A percentile compares a stretch with the other conserved stretches of the same genome.
Conservation (phyloP, 2,888 invertebrate species). For the Rhingia campestris region DNA sequence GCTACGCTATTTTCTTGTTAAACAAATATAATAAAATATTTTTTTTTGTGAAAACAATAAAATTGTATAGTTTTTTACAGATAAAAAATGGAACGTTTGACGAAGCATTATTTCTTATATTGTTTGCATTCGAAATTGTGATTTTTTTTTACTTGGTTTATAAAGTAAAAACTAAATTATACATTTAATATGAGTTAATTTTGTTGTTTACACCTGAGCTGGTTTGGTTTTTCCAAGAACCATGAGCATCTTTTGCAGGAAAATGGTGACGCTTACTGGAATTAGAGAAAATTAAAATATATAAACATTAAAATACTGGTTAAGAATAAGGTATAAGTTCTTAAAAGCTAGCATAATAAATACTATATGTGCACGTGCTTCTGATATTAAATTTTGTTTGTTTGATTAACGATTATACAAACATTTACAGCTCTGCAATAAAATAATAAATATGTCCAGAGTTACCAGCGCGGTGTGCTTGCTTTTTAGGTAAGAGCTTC, state of each 20-base stretch:
- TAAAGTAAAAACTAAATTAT: conserved; percentile 55
- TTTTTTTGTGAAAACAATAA: background rate
- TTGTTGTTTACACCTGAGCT: conserved; percentile 85
- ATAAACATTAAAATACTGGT: background rate
- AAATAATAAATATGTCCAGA: too few species aligned
- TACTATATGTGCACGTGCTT: conserved; percentile 36
- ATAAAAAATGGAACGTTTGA: conserved; percentile 49
- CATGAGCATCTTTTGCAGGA: conserved; percentile 88
- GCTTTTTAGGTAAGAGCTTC: too few species aligned
- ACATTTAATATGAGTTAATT: conserved; percentile 44
- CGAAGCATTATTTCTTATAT: conserved; percentile 26
- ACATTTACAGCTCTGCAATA: conserved; percentile 1
- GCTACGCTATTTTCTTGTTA: conserved; percentile 24
- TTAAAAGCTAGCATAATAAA: conserved; percentile 15
- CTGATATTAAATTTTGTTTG: conserved; percentile 7
- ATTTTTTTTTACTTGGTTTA: conserved; percentile 39
- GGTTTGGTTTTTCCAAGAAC: conserved; percentile 89
- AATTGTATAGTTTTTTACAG: conserved; percentile 22
- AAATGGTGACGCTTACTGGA: conserved; percentile 86
- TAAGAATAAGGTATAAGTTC: background rate
- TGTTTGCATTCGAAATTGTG: conserved; percentile 23
- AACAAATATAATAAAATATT: conserved; percentile 11
- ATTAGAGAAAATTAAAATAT: conserved; percentile 36
- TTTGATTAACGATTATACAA: background rate
- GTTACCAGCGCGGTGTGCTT: too few species aligned